phyloP scores from a whole-genome alignment of 30 jellyfish, hydroid and myxozoan species.

The Mastigias papua region DNA sequence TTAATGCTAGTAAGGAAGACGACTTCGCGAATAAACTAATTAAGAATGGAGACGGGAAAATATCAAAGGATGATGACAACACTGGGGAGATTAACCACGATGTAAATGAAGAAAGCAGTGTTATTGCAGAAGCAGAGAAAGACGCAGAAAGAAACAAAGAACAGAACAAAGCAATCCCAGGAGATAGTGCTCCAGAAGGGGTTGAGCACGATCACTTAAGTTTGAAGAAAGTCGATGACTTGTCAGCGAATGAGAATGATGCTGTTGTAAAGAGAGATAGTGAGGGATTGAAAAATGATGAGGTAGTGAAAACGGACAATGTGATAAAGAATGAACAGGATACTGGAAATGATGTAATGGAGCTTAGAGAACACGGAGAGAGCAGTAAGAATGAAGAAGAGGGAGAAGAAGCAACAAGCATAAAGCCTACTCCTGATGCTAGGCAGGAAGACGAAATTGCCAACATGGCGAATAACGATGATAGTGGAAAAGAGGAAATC shows the following conservation, averaged over 20 bases:
- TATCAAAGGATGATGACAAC: neutral
- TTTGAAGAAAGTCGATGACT: neutral
- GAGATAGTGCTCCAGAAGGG: neutral
- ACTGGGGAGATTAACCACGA: neutral
- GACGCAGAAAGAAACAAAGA: no score
- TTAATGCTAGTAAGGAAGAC: neutral
- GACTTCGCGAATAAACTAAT: neutral
- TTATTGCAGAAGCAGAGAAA: no score
- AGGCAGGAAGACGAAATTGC: no score
- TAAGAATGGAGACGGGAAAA: neutral
- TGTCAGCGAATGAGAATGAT: neutral
- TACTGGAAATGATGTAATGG: neutral
- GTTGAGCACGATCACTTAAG: neutral
- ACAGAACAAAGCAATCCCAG: neutral
- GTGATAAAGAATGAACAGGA: no score
- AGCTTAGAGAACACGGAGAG: neutral
- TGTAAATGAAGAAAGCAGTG: no score
- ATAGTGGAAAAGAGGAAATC: neutral
- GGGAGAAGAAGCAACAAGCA: neutral
- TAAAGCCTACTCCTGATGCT: no score
- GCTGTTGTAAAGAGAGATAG: neutral
- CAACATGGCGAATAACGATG: conserved; percentile 8
- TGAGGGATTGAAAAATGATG: neutral
- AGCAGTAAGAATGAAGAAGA: neutral
- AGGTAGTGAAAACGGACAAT: no score